phyloP scores from a whole-genome alignment of 2,888 invertebrate species.

The Tupiocoris notatus region DNA sequence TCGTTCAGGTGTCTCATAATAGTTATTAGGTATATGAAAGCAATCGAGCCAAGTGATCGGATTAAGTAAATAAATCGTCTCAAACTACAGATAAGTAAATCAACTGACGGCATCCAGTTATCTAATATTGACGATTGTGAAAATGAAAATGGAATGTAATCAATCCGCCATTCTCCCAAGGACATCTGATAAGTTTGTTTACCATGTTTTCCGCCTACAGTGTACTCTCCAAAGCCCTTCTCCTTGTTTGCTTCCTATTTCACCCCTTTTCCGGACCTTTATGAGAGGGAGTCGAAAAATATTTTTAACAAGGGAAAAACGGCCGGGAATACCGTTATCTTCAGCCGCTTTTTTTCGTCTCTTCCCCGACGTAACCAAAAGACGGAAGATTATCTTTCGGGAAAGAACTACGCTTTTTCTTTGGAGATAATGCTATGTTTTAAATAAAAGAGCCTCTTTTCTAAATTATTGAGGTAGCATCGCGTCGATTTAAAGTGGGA shows the following conservation, averaged over 20 bases:
- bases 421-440: neutral
- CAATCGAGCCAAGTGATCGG: too few species aligned
- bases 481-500: neutral
- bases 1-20: too few species aligned
- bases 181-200: neutral
- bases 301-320: neutral
- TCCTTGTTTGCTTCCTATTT: neutral
- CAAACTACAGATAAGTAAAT: too few species aligned
- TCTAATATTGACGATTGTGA: neutral
- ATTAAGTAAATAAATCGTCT: too few species aligned
- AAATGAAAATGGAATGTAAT: neutral
- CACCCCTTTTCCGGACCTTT: neutral
- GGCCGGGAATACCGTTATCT: neutral
- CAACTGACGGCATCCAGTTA: too few species aligned
- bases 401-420: neutral
- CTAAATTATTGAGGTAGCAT: neutral
- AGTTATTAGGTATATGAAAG: too few species aligned
- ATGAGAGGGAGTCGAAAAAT: neutral
- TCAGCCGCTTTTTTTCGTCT: neutral
- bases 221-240: neutral
- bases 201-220: neutral
- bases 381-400: neutral
- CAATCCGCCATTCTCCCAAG: neutral
- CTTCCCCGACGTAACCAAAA: neutral
- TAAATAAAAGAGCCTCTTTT: neutral